These are phyloP conservation scores for Clunio marinus DNA, from an alignment of 2,888 invertebrate species.

Conservation along the genomic window DNA sequence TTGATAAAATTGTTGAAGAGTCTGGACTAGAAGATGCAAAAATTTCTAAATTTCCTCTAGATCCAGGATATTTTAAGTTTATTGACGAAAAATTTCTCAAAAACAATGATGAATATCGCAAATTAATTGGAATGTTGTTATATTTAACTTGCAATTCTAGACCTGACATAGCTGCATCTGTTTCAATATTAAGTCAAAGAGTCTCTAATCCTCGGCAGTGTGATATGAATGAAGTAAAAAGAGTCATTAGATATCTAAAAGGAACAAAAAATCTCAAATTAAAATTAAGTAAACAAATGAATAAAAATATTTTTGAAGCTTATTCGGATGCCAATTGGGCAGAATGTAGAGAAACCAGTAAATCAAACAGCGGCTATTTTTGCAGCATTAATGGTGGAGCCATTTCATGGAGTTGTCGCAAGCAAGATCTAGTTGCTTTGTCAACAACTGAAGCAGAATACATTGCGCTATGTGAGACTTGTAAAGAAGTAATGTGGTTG, in stretches of 20 bases:
- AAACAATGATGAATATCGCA: conserved; percentile 24
- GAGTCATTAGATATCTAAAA: not conserved
- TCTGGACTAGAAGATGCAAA: not conserved
- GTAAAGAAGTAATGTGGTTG: not conserved
- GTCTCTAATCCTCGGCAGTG: not conserved
- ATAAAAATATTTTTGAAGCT: not conserved
- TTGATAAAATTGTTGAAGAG: not conserved
- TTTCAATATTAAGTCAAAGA: conserved; percentile 37
- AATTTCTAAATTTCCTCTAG: not conserved
- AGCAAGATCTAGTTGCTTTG: not conserved
- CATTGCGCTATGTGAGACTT: not conserved
- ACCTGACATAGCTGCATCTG: not conserved
- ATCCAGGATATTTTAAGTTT: not conserved
- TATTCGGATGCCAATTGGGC: conserved; percentile 13
- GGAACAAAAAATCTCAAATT: not conserved
- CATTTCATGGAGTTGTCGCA: not conserved
- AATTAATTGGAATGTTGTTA: conserved; percentile 40
- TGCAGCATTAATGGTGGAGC: not conserved
- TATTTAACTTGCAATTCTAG: conserved; percentile 42
- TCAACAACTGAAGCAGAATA: conserved; percentile 15
- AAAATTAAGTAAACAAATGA: not conserved
- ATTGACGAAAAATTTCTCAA: conserved; percentile 27
- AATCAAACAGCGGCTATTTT: not conserved
- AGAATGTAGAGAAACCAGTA: not conserved
- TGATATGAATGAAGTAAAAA: conserved; percentile 1